Evolutionary conservation across 2,113 vertebrate species (phyloP).

Genomic region (Anarrhichthys ocellatus): DNA sequence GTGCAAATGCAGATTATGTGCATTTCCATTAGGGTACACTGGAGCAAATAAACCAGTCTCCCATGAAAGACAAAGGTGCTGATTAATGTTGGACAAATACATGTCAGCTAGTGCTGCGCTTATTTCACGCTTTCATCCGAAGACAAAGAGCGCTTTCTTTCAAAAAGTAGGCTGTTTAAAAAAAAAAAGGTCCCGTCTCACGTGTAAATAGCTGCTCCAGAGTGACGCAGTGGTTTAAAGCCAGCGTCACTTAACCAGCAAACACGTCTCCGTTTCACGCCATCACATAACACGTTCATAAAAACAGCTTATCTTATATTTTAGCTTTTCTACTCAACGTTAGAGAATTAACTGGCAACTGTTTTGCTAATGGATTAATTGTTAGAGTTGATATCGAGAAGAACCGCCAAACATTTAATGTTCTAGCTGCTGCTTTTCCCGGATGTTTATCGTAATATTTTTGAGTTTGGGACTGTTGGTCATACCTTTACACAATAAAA

Average conservation of each 20-base stretch:
- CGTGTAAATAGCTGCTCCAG: background rate
- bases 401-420: background rate
- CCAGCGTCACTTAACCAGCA: background rate
- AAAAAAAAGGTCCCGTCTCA: background rate
- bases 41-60: conserved; percentile 6
- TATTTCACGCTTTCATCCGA: background rate
- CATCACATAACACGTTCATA: background rate
- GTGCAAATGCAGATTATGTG: conserved; percentile 26
- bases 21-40: conserved; percentile 16
- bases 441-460: background rate
- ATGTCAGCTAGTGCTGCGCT: background rate
- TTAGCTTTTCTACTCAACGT: background rate
- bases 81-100: conserved; percentile 9
- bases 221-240: background rate
- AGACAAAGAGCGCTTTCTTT: background rate
- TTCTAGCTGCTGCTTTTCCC: background rate
- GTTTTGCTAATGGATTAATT: background rate
- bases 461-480: background rate
- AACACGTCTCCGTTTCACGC: background rate
- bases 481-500: background rate
- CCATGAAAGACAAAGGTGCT: conserved; percentile 6
- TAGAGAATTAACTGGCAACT: background rate
- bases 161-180: background rate
- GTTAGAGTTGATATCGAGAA: background rate
- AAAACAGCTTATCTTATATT: background rate